Conservation (phyloP, 1,140 invertebrate genomes). For the Platyscapa corneri region DNA sequence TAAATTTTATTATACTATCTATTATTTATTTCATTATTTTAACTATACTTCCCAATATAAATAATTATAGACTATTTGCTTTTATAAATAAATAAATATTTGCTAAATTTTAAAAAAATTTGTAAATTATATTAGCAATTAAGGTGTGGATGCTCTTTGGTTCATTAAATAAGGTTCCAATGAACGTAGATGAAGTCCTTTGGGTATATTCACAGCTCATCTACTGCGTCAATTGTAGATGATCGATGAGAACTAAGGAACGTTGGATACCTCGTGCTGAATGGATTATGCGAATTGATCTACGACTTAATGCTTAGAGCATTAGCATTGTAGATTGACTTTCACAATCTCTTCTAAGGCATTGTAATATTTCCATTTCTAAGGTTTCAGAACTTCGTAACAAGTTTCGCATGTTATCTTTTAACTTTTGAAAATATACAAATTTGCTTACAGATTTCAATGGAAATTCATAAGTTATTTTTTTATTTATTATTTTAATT, state of each 20-base stretch:
- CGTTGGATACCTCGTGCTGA: neutral
- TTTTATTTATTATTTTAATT: no score
- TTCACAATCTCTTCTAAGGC: neutral
- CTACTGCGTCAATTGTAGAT: neutral
- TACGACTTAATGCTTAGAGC: neutral
- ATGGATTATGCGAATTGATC: neutral
- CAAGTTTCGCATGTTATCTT: neutral
- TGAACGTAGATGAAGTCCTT: neutral
- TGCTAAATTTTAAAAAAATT: no score
- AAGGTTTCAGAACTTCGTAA: neutral
- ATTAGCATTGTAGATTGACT: constrained; percentile 16
- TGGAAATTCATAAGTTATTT: no score
- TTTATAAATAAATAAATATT: no score
- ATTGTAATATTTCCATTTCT: neutral
- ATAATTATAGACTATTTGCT: no score
- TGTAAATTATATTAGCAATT: no score
- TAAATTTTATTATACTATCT: no score
- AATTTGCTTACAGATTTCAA: neutral
- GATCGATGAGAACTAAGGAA: neutral
- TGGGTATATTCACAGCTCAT: neutral
- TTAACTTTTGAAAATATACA: neutral
- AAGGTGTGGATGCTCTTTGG: no score
- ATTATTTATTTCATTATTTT: no score
- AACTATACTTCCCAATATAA: no score
- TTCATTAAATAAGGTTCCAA: no score